Evolutionary conservation across 1,140 invertebrate species (phyloP).

Genomic region (Cryptotermes secundus): DNA sequence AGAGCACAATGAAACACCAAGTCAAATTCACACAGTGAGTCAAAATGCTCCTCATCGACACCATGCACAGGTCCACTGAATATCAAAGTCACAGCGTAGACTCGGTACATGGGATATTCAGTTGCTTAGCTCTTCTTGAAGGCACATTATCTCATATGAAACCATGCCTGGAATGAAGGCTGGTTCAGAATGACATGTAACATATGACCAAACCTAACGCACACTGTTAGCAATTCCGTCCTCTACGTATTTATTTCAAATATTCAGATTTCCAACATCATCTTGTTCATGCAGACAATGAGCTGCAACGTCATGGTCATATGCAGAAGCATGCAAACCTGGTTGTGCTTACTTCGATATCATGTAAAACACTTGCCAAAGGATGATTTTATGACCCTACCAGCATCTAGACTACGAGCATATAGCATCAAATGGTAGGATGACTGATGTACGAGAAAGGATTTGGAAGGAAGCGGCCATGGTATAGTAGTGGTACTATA

Average conservation of each 20-base stretch:
- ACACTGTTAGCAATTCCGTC: neutral
- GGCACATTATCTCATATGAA: neutral
- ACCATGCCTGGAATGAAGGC: neutral
- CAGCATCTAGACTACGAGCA: no score
- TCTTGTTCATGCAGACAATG: no score
- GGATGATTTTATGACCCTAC: no score
- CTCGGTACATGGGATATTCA: neutral
- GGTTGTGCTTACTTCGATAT: no score
- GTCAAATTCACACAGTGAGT: neutral
- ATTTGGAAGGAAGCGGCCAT: no score
- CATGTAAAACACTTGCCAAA: no score
- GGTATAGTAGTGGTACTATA: no score
- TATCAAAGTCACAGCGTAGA: neutral
- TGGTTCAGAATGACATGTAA: slow-evolving; percentile 10
- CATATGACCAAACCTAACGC: neutral
- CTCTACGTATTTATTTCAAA: neutral
- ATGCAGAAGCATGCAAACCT: no score
- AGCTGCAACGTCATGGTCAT: no score
- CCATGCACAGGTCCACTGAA: neutral
- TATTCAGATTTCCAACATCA: no score
- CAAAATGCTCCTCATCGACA: neutral
- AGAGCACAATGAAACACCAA: slow-evolving; percentile 1
- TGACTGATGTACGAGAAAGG: no score
- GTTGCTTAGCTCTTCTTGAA: neutral
- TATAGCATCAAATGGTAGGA: no score